Base-by-base conservation (phyloP, 2,888 invertebrate genomes). In the Helobdella robusta region DNA sequence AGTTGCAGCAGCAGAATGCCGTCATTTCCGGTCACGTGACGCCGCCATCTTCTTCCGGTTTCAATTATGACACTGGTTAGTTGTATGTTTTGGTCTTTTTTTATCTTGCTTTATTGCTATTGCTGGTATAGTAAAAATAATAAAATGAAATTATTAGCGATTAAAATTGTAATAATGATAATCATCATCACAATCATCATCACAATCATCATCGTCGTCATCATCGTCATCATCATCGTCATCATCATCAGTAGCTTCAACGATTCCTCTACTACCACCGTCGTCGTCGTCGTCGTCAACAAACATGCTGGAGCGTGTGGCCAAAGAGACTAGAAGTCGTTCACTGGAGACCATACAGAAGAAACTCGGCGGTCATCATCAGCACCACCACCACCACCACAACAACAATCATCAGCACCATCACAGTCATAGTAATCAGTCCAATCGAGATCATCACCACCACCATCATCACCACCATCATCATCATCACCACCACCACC, bases 341-440 rank as follows among this genome's bases (percentile, higher is more conserved):
- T 67, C 64, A 18, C 59, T 66, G 34, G 65, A 68, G 50, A 63
- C 59, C 15, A 59, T 66, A 18, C 63, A 68, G 66, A 63, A 68
- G 36, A 59, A 64, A 18, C 63, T 59, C 28, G 50, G 59, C 23
- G 50, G 59, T 30, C 66, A 66, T n/a, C 67, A 64, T 44, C 67
- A 67, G 28, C 67, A 67, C 30, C 64, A 67, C 20, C 64, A 67
- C n/a, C 67, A 64, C 35, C 66, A 64, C 20, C 30, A 59, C 8
- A 28, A 50, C 18, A 28, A 50, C 18, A 48, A 32, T 30, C 30
- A n/a, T 32, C 44, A n/a, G 2, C 2, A n/a, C n/a, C n/a, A n/a
- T n/a, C n/a, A n/a, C n/a, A n/a, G n/a, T n/a, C n/a, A n/a, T n/a
- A n/a, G n/a, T n/a, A n/a, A n/a, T n/a, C n/a, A n/a, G n/a, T n/a